Evolutionary conservation across 2,888 invertebrate genomes (phyloP).

Genomic region (Nomada goodeniana): DNA sequence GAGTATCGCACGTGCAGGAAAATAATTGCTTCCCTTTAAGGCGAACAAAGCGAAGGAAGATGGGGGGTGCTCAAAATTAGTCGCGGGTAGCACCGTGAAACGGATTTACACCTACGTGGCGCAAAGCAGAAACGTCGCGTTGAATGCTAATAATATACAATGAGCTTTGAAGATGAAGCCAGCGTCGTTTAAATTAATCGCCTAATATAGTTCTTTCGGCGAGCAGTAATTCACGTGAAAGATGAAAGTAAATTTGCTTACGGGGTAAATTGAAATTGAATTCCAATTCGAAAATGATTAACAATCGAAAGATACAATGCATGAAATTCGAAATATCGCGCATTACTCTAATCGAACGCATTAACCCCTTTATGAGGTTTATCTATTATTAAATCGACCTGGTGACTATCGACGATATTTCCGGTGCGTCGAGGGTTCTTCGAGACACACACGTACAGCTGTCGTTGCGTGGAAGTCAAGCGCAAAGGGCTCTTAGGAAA

Average conservation of each 20-base stretch:
- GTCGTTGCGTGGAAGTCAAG: slow-evolving; percentile 62
- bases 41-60: not conserved
- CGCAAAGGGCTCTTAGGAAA: slow-evolving; percentile 76
- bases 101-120: slow-evolving; percentile 42
- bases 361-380: slow-evolving; percentile 5
- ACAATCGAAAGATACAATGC: no score
- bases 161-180: slow-evolving; percentile 37
- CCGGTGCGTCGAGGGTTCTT: slow-evolving; percentile 24
- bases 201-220: not conserved
- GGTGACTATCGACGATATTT: slow-evolving; percentile 52
- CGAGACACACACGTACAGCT: slow-evolving; percentile 18
- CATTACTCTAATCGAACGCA: not conserved
- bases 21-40: not conserved
- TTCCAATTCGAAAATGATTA: no score
- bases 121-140: slow-evolving; percentile 7
- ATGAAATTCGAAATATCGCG: not conserved
- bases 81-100: not conserved
- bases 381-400: slow-evolving; percentile 56
- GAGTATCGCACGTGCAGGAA: not conserved
- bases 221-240: not conserved
- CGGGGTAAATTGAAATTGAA: no score
- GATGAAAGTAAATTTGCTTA: no score
- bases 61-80: slow-evolving; percentile 27
- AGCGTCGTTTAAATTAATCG: slow-evolving; percentile 23
- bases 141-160: slow-evolving; percentile 44